Evolutionary conservation across 2,113 vertebrate species (phyloP).

Genomic region (Trachemys scripta): DNA sequence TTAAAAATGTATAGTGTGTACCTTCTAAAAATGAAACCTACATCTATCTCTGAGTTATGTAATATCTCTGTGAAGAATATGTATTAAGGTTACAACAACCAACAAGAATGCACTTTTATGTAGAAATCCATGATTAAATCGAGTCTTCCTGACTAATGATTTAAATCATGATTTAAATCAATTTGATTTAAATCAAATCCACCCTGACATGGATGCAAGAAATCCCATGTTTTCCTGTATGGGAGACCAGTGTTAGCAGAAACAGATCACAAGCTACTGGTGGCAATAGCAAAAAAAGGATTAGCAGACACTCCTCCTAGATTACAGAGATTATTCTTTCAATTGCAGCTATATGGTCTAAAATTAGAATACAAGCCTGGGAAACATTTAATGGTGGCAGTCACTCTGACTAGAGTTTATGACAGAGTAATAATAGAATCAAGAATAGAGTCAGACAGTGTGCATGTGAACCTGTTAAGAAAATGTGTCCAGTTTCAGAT

Average conservation of each 20-base stretch:
- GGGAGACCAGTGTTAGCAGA: background rate
- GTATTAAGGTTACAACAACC: too few species aligned
- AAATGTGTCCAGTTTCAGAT: background rate
- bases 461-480: background rate
- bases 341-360: background rate
- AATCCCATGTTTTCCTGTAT: background rate
- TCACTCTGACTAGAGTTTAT: background rate
- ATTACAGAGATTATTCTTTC: background rate
- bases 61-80: too few species aligned
- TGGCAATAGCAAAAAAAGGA: background rate
- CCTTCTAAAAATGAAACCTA: too few species aligned
- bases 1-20: too few species aligned
- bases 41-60: too few species aligned
- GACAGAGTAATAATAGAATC: background rate
- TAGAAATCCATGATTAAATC: too few species aligned
- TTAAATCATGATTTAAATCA: too few species aligned
- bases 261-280: background rate
- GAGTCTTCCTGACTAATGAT: too few species aligned
- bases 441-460: background rate
- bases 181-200: too few species aligned
- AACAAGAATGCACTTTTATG: too few species aligned
- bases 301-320: background rate
- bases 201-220: background rate
- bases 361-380: background rate
- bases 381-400: background rate